Conservation (phyloP, 2,888 invertebrate species). For the Formica aserva region DNA sequence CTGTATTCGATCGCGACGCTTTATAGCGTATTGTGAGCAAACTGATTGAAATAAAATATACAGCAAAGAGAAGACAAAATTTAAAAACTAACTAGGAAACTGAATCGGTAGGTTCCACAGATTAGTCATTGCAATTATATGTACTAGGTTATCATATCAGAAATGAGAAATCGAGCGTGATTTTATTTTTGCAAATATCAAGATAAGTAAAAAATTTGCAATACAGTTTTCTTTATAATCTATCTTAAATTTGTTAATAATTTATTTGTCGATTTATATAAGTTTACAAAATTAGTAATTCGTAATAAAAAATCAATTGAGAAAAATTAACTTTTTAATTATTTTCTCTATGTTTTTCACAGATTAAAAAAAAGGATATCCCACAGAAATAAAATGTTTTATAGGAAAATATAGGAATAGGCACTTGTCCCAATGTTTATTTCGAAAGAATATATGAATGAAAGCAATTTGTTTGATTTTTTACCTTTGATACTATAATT, state of each 20-base stretch:
- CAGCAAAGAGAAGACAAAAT: background rate
- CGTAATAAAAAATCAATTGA: background rate
- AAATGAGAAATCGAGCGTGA: background rate
- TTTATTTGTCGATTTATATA: slow-evolving; percentile 22
- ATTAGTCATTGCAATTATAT: slow-evolving; percentile 4
- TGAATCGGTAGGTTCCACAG: background rate
- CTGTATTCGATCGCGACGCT: background rate
- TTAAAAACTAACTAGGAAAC: slow-evolving; percentile 1
- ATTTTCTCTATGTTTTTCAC: background rate
- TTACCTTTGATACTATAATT: background rate
- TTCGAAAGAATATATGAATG: background rate
- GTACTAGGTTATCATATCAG: slow-evolving; percentile 20
- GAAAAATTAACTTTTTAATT: slow-evolving; percentile 6
- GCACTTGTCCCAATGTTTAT: background rate
- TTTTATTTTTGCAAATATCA: background rate
- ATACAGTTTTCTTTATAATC: background rate
- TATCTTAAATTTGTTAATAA: background rate
- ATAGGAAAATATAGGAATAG: background rate
- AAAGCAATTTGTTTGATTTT: background rate
- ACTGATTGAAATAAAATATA: background rate
- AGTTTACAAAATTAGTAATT: background rate
- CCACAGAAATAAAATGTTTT: background rate
- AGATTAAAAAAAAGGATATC: background rate
- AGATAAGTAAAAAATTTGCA: slow-evolving; percentile 13
- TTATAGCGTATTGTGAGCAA: background rate